phyloP scores from a whole-genome alignment of 2,888 invertebrate species.

The Melieria crassipennis region DNA sequence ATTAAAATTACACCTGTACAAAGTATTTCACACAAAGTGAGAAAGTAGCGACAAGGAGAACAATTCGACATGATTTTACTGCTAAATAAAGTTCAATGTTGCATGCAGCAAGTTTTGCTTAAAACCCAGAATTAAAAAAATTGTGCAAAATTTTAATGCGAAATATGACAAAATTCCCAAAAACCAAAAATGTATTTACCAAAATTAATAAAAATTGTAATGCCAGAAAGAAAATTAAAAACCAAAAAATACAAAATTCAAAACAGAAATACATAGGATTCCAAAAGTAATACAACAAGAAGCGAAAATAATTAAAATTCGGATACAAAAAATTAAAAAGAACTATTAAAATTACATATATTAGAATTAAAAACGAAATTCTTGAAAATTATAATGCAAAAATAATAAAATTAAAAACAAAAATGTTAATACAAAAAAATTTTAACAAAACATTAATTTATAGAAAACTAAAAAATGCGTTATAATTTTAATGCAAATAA shows the following conservation, averaged over 20 bases:
- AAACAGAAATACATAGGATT: constrained; percentile 39
- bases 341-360: neutral
- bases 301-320: neutral
- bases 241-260: neutral
- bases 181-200: too few relatives aligned
- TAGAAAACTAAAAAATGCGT: constrained; percentile 1
- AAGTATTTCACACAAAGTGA: constrained; percentile 10
- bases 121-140: too few relatives aligned
- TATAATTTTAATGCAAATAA: neutral
- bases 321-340: neutral
- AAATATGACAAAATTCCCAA: too few relatives aligned
- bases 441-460: neutral
- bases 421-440: neutral
- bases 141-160: too few relatives aligned
- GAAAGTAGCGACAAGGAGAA: constrained; percentile 11
- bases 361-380: neutral
- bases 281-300: constrained; percentile 32
- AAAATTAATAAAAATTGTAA: too few relatives aligned
- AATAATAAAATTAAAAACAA: neutral
- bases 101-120: constrained; percentile 34
- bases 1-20: constrained; percentile 24
- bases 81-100: constrained; percentile 36
- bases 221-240: neutral
- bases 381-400: neutral
- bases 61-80: constrained; percentile 1